Evolutionary conservation across 2,888 invertebrate genomes (phyloP).

Genomic region (Tubulanus polymorphus): DNA sequence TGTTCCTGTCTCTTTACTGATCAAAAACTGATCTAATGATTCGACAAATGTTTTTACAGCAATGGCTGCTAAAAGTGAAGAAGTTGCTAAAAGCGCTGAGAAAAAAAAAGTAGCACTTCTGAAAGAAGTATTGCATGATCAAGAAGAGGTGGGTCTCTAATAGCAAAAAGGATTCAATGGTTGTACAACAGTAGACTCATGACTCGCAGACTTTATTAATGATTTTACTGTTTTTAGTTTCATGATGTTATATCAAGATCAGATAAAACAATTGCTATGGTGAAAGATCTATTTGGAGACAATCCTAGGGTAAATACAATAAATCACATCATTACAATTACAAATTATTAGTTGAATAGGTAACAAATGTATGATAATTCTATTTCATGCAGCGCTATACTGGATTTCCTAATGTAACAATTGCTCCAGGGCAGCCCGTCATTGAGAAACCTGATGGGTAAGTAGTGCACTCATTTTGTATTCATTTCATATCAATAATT

Average conservation of each 20-base stretch:
- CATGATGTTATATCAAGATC: slow-evolving; percentile 38
- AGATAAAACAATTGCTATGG: slow-evolving; percentile 43
- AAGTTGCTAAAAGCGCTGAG: slow-evolving; percentile 21
- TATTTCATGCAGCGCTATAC: slow-evolving; percentile 30
- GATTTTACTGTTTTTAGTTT: slow-evolving; percentile 26
- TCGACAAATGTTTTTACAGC: not conserved
- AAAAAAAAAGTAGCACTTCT: slow-evolving; percentile 38
- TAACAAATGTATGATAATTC: not conserved
- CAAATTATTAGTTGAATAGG: not conserved
- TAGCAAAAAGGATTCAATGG: not conserved
- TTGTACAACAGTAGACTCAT: not conserved
- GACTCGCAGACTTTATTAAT: too few species aligned
- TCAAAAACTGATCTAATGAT: too few species aligned
- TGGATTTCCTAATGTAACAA: slow-evolving; percentile 40
- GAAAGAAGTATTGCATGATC: slow-evolving; percentile 44
- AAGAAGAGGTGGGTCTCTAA: slow-evolving; percentile 29
- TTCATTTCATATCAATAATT: not conserved
- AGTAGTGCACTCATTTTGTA: not conserved
- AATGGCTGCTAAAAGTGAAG: slow-evolving; percentile 4
- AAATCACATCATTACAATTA: not conserved
- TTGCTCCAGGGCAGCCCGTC: slow-evolving; percentile 23
- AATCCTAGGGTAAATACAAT: slow-evolving; percentile 37
- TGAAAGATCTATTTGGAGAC: slow-evolving; percentile 46
- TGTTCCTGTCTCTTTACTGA: too few species aligned
- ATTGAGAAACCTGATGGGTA: slow-evolving; percentile 2